Percentiles rank a stretch among this genome's conserved stretches.
phyloP scores from a whole-genome alignment of 2,113 vertebrate species.

The Percopsis transmontana region DNA sequence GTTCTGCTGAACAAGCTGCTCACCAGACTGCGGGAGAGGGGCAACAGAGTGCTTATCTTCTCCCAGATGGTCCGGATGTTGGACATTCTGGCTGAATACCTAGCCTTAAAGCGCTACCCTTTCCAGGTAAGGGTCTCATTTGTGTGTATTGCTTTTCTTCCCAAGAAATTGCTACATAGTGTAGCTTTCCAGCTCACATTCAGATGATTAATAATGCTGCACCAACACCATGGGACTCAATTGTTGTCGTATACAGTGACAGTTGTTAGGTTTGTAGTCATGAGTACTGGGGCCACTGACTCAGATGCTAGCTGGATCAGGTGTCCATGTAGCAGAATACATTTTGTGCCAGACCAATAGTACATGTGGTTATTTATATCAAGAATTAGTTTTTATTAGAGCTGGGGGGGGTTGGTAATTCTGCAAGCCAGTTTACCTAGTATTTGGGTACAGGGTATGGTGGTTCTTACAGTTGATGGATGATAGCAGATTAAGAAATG shows the following conservation, averaged over 20 bases:
- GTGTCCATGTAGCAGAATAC: constrained; percentile 65
- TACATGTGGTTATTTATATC: constrained; percentile 85
- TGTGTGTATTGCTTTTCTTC: background rate
- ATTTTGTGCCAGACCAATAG: constrained; percentile 37
- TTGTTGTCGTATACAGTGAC: constrained; percentile 1
- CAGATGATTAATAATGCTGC: background rate
- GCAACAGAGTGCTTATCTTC: constrained; percentile 97
- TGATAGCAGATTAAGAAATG: background rate
- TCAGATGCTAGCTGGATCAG: constrained; percentile 41
- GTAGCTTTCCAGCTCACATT: background rate
- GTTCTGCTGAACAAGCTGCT: constrained; percentile 95
- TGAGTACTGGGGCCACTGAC: constrained; percentile 11
- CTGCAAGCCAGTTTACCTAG: constrained; percentile 34
- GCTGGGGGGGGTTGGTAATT: constrained; percentile 8
- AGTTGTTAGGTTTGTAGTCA: constrained; percentile 10
- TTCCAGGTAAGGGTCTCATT: constrained; percentile 85
- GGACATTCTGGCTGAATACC: constrained; percentile 96
- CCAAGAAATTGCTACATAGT: background rate
- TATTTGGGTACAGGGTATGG: constrained; percentile 26
- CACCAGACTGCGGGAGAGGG: constrained; percentile 90
- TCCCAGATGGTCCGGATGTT: constrained; percentile 99
- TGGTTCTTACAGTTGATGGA: background rate
- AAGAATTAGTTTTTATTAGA: constrained; percentile 73
- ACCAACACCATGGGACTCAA: background rate
- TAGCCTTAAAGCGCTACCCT: constrained; percentile 91